These are phyloP conservation scores for Epinephelus lanceolatus DNA, from an alignment of 2,113 vertebrate genomes.

Conservation along the genomic window DNA sequence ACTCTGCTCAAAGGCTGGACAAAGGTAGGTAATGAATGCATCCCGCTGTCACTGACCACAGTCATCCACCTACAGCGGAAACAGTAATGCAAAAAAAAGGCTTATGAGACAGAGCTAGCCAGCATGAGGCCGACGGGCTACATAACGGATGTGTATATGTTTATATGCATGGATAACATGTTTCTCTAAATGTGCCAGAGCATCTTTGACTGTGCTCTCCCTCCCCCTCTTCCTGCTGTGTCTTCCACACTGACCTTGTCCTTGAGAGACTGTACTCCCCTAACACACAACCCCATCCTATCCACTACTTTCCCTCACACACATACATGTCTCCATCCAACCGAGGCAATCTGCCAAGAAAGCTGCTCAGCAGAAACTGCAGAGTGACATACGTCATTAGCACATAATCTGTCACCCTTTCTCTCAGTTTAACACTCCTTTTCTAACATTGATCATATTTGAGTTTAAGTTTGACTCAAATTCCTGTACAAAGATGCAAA, in stretches of 20 bases:
- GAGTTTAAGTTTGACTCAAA: neutral
- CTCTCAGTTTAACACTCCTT: neutral
- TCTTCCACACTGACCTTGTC: conserved; percentile 38
- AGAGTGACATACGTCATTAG: conserved; percentile 2
- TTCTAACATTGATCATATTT: neutral
- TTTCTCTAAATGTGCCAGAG: neutral
- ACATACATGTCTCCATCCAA: conserved; percentile 13
- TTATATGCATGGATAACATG: neutral
- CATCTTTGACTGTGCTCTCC: neutral
- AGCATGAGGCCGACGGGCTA: neutral
- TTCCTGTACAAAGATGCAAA: neutral
- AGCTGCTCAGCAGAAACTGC: conserved; percentile 5
- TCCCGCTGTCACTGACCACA: conserved; percentile 2
- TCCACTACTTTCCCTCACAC: neutral
- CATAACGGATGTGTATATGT: neutral
- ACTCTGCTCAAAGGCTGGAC: neutral
- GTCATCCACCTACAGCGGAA: neutral
- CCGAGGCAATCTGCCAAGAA: conserved; percentile 1
- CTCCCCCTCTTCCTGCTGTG: neutral
- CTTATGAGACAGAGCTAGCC: neutral
- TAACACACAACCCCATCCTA: conserved; percentile 3
- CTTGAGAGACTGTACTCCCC: conserved; percentile 20
- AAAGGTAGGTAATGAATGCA: conserved; percentile 19
- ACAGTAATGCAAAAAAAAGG: neutral
- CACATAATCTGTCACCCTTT: neutral